These are phyloP conservation scores for Chrysocyon brachyurus DNA, from an alignment of 2,797 vertebrate species.

Conservation along the genomic window DNA sequence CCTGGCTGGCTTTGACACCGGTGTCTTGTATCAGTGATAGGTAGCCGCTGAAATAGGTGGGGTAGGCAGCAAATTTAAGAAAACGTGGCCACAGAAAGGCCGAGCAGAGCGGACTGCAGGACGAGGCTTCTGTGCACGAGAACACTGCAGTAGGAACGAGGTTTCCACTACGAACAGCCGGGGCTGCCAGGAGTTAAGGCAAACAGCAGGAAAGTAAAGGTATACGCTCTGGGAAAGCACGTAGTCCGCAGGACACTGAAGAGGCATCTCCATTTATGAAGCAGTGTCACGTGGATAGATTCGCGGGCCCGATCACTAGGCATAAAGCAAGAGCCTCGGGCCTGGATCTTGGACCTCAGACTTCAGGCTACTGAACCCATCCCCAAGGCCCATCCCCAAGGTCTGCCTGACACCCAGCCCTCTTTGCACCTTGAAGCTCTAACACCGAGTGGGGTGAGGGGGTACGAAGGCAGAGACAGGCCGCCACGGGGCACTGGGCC, in stretches of 20 bases:
- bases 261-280: not conserved
- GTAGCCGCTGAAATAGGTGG: not conserved
- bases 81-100: not conserved
- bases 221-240: not conserved
- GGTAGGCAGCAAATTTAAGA: not conserved
- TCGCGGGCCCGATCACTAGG: not conserved
- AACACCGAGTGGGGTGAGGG: not conserved
- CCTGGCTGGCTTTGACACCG: not conserved
- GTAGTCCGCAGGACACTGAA: not conserved
- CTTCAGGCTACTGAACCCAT: not conserved
- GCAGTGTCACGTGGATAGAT: not conserved
- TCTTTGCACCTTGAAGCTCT: not conserved
- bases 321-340: not conserved
- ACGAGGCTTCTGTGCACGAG: not conserved
- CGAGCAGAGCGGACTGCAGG: not conserved
- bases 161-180: not conserved
- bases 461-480: not conserved
- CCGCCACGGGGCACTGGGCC: not conserved
- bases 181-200: not conserved
- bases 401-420: not conserved
- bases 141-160: not conserved
- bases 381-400: not conserved
- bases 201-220: conserved; percentile 1
- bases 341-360: not conserved
- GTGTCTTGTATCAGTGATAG: not conserved